Evolutionary conservation across 2,888 invertebrate species (phyloP).

Genomic region (Machimus rusticus): DNA sequence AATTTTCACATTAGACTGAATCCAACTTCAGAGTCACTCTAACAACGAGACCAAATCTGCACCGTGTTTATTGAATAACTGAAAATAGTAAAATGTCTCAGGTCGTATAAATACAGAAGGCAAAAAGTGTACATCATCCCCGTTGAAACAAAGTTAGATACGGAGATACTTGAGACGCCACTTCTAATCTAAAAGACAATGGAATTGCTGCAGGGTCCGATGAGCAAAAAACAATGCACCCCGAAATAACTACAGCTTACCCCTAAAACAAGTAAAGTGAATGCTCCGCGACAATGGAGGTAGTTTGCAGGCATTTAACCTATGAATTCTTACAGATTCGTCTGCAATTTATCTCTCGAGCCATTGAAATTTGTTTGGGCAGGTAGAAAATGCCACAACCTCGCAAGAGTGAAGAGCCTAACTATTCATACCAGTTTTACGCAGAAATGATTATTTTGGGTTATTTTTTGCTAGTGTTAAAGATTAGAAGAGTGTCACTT

Average conservation of each 20-base stretch:
- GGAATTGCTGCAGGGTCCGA: slow-evolving; percentile 19
- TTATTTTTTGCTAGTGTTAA: neutral
- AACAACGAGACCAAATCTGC: neutral
- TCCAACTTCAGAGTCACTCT: neutral
- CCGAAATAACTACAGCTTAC: neutral
- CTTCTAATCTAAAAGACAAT: neutral
- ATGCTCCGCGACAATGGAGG: slow-evolving; percentile 30
- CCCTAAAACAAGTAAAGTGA: slow-evolving; percentile 1
- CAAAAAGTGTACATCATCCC: neutral
- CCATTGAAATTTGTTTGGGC: neutral
- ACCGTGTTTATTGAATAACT: neutral
- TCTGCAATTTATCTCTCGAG: neutral
- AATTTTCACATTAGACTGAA: neutral
- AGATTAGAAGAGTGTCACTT: neutral
- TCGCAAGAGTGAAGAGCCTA: neutral
- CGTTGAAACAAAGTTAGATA: neutral
- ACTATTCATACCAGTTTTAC: neutral
- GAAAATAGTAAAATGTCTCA: neutral
- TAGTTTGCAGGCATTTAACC: neutral
- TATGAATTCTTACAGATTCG: neutral
- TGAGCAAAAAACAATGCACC: slow-evolving; percentile 32
- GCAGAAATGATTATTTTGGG: neutral
- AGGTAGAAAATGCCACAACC: neutral
- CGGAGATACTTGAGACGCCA: neutral
- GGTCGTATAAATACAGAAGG: neutral